Percentiles rank a stretch among this genome's conserved stretches.
These are phyloP conservation scores for Chunga burmeisteri DNA, from an alignment of 2,113 vertebrate genomes.

Conservation along the genomic window DNA sequence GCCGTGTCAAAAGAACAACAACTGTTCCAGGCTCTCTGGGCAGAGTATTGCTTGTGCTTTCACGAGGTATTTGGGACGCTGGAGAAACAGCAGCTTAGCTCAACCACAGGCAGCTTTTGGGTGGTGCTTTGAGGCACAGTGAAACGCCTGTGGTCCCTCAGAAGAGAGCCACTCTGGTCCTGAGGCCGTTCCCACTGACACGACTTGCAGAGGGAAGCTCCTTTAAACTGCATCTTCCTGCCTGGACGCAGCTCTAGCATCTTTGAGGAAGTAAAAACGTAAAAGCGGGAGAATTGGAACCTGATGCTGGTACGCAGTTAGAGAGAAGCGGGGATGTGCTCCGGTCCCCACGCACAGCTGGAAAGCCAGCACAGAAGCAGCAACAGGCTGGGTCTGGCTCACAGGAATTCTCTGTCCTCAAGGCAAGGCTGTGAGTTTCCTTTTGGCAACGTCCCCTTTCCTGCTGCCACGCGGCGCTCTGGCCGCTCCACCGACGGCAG, in stretches of 20 bases:
- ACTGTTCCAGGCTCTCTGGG: accelerated
- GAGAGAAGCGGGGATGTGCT: neutral
- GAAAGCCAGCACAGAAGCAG: neutral
- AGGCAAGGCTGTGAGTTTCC: neutral
- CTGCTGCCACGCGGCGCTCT: accelerated
- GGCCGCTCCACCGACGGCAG: accelerated
- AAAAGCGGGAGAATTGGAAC: accelerated
- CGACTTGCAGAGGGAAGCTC: neutral
- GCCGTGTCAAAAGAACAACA: accelerated
- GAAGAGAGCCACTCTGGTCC: neutral
- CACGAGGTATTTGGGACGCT: neutral
- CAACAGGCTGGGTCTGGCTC: accelerated
- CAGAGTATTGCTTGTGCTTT: neutral
- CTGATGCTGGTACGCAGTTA: neutral
- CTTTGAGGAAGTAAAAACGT: neutral
- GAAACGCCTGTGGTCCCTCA: neutral
- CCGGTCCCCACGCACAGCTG: accelerated
- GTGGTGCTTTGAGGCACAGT: neutral
- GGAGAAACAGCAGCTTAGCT: neutral
- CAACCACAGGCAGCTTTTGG: neutral
- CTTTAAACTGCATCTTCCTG: neutral
- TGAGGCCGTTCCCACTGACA: neutral
- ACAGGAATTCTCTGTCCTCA: neutral
- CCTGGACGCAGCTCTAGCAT: neutral
- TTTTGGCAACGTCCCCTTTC: neutral